A percentile compares a stretch with the other conserved stretches of the same genome.
Evolutionary conservation across 2,797 vertebrate genomes (phyloP).

Genomic region (Phataginus tricuspis): DNA sequence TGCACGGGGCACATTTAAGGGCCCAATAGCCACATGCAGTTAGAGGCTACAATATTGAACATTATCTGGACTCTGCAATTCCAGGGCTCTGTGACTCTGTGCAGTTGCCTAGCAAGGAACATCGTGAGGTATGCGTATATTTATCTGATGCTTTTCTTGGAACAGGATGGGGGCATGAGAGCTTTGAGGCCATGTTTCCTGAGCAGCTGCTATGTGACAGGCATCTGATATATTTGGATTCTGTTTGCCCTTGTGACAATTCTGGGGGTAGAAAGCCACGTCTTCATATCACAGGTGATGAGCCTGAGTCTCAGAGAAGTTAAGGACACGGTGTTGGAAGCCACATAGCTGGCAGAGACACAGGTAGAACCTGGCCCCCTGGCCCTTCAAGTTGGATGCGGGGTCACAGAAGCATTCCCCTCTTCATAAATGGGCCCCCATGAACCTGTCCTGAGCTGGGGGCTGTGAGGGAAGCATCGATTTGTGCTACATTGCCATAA

Average conservation of each 20-base stretch:
- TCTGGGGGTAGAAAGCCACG: not conserved
- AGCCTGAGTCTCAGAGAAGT: not conserved
- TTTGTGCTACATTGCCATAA: not conserved
- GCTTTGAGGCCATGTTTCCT: not conserved
- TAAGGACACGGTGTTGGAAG: not conserved
- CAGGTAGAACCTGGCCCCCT: not conserved
- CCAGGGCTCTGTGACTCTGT: not conserved
- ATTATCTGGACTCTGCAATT: not conserved
- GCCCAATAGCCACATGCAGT: not conserved
- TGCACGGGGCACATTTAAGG: not conserved
- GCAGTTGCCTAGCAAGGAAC: not conserved
- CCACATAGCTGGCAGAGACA: not conserved
- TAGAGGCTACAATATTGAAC: not conserved
- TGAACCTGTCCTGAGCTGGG: not conserved
- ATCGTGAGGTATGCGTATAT: fast-evolving
- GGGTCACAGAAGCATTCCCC: not conserved
- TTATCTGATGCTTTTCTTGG: not conserved
- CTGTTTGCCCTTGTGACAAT: not conserved
- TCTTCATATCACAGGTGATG: not conserved
- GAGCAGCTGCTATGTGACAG: not conserved
- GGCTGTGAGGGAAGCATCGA: not conserved
- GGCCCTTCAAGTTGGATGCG: not conserved
- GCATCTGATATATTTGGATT: fast-evolving
- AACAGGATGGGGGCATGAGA: not conserved
- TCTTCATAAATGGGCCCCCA: not conserved